phyloP scores from a whole-genome alignment of 2,113 vertebrate genomes.

The Pogonocichla stellata region DNA sequence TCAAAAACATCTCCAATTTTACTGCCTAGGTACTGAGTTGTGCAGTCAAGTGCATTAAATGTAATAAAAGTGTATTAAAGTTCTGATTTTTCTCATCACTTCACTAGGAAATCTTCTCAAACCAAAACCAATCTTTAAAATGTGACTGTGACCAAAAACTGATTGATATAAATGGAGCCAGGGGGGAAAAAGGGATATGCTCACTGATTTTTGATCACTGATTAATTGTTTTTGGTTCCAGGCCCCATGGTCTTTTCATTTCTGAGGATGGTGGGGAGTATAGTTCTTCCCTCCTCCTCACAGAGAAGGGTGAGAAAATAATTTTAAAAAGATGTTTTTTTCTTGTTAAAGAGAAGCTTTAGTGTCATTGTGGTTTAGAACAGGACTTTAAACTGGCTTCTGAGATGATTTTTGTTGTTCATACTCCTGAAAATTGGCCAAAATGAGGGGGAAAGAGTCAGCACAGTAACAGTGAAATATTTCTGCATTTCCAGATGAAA shows the following conservation, averaged over 20 bases:
- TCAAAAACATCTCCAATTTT: not conserved
- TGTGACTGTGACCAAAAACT: not conserved
- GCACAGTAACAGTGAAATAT: not conserved
- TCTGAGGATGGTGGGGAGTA: not conserved
- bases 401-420: no score
- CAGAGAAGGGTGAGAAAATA: not conserved
- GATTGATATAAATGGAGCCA: not conserved
- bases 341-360: not conserved
- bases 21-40: not conserved
- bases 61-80: no score
- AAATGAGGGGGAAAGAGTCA: fast-evolving
- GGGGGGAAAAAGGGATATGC: no score
- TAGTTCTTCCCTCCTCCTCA: not conserved
- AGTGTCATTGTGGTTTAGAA: not conserved
- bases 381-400: not conserved
- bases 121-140: not conserved
- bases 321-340: not conserved
- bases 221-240: not conserved
- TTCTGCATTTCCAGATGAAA: not conserved
- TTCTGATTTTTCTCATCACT: not conserved
- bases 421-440: not conserved
- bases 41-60: not conserved
- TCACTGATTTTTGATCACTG: not conserved
- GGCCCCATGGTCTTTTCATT: not conserved
- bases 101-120: not conserved